These are phyloP conservation scores for Patella vulgata DNA, from an alignment of 1,140 invertebrate genomes.

Conservation along the genomic window DNA sequence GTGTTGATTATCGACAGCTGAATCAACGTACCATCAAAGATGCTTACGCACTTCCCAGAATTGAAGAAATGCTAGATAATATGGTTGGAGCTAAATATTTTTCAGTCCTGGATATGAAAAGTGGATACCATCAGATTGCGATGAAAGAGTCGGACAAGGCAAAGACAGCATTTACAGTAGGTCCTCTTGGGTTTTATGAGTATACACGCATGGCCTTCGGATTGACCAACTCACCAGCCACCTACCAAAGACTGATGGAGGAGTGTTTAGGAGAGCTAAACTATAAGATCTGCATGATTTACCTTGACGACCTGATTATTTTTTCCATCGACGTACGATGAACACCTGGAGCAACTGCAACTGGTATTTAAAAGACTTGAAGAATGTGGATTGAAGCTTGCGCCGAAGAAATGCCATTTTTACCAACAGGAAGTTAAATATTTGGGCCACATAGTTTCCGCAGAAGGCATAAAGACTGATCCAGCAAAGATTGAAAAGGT, in stretches of 20 bases:
- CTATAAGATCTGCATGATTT: conserved; percentile 16
- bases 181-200: conserved; percentile 16
- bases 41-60: conserved; percentile 68
- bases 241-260: conserved; percentile 69
- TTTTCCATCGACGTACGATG: conserved; percentile 55
- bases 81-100: conserved; percentile 44
- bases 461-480: conserved; percentile 29
- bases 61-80: conserved; percentile 64
- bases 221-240: conserved; percentile 54
- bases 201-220: conserved; percentile 55
- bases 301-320: conserved; percentile 28
- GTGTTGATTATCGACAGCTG: conserved; percentile 67
- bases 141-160: conserved; percentile 37
- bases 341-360: conserved; percentile 62
- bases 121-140: conserved; percentile 60
- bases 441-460: conserved; percentile 19
- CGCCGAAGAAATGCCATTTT: conserved; percentile 65
- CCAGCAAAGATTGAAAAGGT: conserved; percentile 22
- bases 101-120: conserved; percentile 54
- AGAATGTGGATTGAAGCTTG: conserved; percentile 63
- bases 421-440: conserved; percentile 38
- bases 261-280: conserved; percentile 18
- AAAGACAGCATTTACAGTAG: conserved; percentile 20
- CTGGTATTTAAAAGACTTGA: conserved; percentile 58
- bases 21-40: conserved; percentile 66